phyloP scores from a whole-genome alignment of 30 jellyfish, hydroid and myxozoan species.

The Chironex yamaguchii region DNA sequence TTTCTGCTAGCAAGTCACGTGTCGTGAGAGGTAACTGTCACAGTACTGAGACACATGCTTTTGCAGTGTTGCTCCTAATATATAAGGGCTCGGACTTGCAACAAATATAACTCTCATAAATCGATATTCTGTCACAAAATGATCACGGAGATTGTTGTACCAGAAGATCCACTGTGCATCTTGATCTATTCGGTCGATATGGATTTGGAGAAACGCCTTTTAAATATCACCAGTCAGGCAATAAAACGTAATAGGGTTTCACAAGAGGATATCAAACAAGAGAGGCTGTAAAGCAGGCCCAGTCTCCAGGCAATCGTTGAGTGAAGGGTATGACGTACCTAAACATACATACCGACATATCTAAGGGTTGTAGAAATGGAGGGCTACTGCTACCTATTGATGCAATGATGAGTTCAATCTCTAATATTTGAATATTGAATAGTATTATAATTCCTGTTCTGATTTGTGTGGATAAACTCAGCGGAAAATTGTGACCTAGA shows the following conservation, averaged over 20 bases:
- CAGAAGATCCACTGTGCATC: constrained; percentile 55
- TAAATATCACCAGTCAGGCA: constrained; percentile 61
- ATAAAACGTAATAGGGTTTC: constrained; percentile 57
- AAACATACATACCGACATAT: too few relatives aligned
- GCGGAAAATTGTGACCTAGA: too few relatives aligned
- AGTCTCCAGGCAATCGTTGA: constrained; percentile 16
- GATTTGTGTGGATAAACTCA: too few relatives aligned
- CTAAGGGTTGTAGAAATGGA: too few relatives aligned
- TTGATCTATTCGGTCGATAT: constrained; percentile 54
- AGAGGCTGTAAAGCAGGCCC: constrained; percentile 35
- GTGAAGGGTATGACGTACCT: too few relatives aligned
- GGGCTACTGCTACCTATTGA: too few relatives aligned
- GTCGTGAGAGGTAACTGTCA: constrained; percentile 47
- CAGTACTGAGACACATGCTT: constrained; percentile 44
- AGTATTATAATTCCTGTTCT: too few relatives aligned
- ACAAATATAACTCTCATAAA: constrained; percentile 57
- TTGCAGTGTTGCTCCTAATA: constrained; percentile 57
- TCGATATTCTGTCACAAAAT: constrained; percentile 42
- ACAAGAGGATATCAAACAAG: constrained; percentile 17
- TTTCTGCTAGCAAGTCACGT: constrained; percentile 45
- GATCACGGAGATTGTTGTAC: constrained; percentile 40
- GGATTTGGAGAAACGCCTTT: constrained; percentile 54
- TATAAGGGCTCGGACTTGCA: constrained; percentile 44
- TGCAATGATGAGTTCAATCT: too few relatives aligned
- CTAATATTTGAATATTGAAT: too few relatives aligned